Base-by-base conservation (phyloP, 53 echinoderm and acorn worm species). In the Apostichopus leukothele region DNA sequence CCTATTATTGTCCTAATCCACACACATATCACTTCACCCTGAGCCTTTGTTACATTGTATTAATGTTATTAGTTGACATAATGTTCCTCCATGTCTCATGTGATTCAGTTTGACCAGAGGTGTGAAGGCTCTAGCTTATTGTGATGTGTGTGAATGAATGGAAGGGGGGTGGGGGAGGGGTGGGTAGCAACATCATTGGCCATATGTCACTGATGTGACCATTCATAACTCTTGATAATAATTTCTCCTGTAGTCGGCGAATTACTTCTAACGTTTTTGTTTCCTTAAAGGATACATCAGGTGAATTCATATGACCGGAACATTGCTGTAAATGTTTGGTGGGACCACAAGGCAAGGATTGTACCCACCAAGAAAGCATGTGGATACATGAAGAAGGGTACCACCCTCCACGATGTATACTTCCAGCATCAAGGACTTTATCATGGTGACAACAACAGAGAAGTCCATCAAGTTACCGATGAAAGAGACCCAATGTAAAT, bases 281-380 rank as follows among this genome's bases (percentile, higher is more conserved):
- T 67, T 67, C 16, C 27, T 50, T 21, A 18, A 26, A 97, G 97
- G 97, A 83, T 94, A 23, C 97, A 97, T 73, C 97, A 97, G 68
- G 97, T 97, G 77, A 93, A 95, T 76, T 97, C 97, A 5, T 60
- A 92, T 23, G 83, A 89, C 8, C 90, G 97, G 39, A 97, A 94
- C 75, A 88, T 97, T 8, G 95, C 96, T 9, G 95, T 97, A 9
- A 97, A 97, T 74, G 84, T 97, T 10, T 97, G 97, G 97, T 97
- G 92, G 91, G 88, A 91, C 21, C 97, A 97, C 86, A 86, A 76
- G 13, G 92, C 92, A 21, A 93, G 93, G 54, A 91, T 92, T 1
- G 68, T 88, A 10, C 96, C 95, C 5, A 90, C 88, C 10, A 84
- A 81, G 51, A 88, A 83, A 54, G 88, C 90, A 8, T 96, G 96